Evolutionary conservation across 2,888 invertebrate species (phyloP).

Genomic region (Thelaira solivaga): DNA sequence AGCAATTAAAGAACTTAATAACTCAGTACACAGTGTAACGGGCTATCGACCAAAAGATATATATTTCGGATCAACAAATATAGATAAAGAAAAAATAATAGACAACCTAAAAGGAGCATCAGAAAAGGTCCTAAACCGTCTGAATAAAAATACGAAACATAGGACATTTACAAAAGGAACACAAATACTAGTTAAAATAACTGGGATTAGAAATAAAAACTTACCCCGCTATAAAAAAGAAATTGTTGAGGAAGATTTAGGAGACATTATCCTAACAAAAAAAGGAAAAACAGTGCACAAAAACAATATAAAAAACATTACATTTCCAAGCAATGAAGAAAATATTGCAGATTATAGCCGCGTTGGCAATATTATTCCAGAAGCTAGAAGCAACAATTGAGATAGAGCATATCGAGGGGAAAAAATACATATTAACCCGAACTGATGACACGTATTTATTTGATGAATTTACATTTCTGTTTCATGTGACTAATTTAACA

Average conservation of each 20-base stretch:
- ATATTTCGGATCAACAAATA: neutral
- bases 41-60: neutral
- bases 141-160: too few relatives aligned
- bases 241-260: neutral
- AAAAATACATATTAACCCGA: neutral
- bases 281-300: neutral
- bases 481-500: neutral
- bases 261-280: neutral
- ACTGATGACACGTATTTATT: neutral
- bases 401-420: neutral
- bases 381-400: neutral
- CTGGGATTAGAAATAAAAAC: neutral
- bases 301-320: neutral
- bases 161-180: neutral
- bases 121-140: too few relatives aligned
- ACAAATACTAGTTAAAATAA: neutral
- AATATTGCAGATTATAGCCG: neutral
- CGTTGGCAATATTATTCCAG: neutral
- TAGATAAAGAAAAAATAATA: too few relatives aligned
- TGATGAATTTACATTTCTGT: neutral
- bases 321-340: neutral
- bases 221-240: neutral
- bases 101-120: too few relatives aligned
- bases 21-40: constrained; percentile 1
- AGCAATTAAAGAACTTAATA: constrained; percentile 2